phyloP scores from a whole-genome alignment of 2,113 vertebrate species.

The Carassius carassius region DNA sequence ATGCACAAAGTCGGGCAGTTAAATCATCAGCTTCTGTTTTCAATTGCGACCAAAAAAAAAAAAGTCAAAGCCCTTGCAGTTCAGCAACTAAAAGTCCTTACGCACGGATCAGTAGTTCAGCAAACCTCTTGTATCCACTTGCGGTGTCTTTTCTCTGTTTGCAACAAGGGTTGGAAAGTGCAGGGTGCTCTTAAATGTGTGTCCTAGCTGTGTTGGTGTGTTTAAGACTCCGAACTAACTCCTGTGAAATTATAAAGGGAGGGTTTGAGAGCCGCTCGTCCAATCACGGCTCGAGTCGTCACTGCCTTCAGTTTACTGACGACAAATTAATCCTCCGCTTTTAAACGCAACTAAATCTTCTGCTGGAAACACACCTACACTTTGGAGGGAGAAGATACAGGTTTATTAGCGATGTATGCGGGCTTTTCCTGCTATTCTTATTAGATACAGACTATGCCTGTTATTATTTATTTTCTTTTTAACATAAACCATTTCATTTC shows the following conservation, averaged over 20 bases:
- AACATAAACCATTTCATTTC: neutral
- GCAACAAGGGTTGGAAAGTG: slow-evolving; percentile 65
- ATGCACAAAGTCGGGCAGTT: slow-evolving; percentile 57
- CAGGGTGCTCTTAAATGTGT: slow-evolving; percentile 73
- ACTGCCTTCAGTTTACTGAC: slow-evolving; percentile 83
- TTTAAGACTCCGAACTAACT: slow-evolving; percentile 86
- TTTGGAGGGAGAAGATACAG: slow-evolving; percentile 65
- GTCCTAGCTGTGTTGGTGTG: slow-evolving; percentile 83
- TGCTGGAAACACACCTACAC: slow-evolving; percentile 71
- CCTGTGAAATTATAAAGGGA: slow-evolving; percentile 94
- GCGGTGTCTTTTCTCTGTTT: slow-evolving; percentile 51
- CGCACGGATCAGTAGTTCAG: slow-evolving; percentile 76
- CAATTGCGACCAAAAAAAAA: slow-evolving; percentile 48
- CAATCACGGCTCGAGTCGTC: slow-evolving; percentile 93
- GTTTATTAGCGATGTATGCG: slow-evolving; percentile 50
- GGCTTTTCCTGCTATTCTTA: slow-evolving; percentile 24
- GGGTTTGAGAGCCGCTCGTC: slow-evolving; percentile 86
- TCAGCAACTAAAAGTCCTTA: slow-evolving; percentile 74
- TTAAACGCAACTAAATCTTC: slow-evolving; percentile 77
- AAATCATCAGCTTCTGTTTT: slow-evolving; percentile 61
- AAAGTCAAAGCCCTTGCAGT: slow-evolving; percentile 59
- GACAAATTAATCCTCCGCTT: slow-evolving; percentile 87
- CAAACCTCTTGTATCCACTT: slow-evolving; percentile 72
- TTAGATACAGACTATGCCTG: neutral
- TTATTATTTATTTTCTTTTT: neutral